A percentile compares a stretch with the other conserved stretches of the same genome.
Conservation (phyloP, 2,888 invertebrate genomes). For the Dynastes tityus region DNA sequence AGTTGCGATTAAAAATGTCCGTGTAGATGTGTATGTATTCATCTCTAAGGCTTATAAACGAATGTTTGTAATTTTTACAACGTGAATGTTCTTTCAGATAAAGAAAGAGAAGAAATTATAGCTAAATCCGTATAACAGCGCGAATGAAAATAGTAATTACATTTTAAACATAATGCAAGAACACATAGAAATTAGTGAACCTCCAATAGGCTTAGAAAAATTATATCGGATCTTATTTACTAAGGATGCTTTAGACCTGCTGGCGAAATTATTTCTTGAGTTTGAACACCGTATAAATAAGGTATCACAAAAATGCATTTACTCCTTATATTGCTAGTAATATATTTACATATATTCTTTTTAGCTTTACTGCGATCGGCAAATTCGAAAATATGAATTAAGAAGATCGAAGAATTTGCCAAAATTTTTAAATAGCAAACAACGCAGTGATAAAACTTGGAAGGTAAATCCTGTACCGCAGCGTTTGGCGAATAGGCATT, state of each 20-base stretch:
- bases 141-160: too few relatives aligned
- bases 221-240: constrained; percentile 75
- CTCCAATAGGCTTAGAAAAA: constrained; percentile 72
- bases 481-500: constrained; percentile 74
- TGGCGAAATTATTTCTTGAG: constrained; percentile 71
- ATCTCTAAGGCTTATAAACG: background rate
- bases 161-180: too few relatives aligned
- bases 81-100: too few relatives aligned
- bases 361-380: constrained; percentile 64
- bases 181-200: constrained; percentile 37
- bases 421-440: constrained; percentile 70
- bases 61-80: too few relatives aligned
- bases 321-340: background rate
- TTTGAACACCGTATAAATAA: constrained; percentile 73
- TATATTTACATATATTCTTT: constrained; percentile 21
- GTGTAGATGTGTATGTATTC: background rate
- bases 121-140: too few relatives aligned
- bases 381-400: constrained; percentile 67
- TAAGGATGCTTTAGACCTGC: constrained; percentile 74
- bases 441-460: constrained; percentile 73
- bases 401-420: constrained; percentile 65
- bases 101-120: too few relatives aligned
- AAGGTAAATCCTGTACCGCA: constrained; percentile 74
- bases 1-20: background rate
- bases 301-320: constrained; percentile 58